Base-by-base conservation (phyloP, 2,888 invertebrate species). In the Limnephilus rhombicus region DNA sequence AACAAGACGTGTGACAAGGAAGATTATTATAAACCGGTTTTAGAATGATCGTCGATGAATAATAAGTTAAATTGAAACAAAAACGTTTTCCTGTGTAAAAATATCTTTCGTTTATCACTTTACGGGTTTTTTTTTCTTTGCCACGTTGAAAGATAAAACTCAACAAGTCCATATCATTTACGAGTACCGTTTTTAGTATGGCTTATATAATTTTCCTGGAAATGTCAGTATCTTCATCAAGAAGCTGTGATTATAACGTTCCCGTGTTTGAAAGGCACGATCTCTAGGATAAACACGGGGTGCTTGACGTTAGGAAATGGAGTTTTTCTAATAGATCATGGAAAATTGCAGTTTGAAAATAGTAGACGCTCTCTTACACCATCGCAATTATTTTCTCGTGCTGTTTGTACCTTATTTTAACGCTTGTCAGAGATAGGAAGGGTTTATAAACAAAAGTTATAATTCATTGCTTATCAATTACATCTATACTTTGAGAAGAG, bases 231-330 rank as follows among this genome's bases (percentile, higher is more conserved):
- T 90, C 90, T 90, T 85, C 80, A 90, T 90, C 90, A 37, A 53
- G 68, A 80, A 49, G 34, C 68, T 85, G 37, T 91, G 86, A 91
- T 91, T 91, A 91, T 91, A 91, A 91, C 34, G 86, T 80, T 91
- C 80, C 80, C 86, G 68, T 80, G 68, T 86, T 91, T 29, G n/a
- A 37, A 82, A 80, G 80, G 80, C 91, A 86, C 91, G 91, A 91
- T 86, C 86, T 86, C 49, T 37, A 68, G 37, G 53, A 87, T 87
- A 87, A 87, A 87, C 87, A 53, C 87, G 34, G 87, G 53, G 53
- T 53, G 4, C 9, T 12, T 29, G 86, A 24, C 18, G 85, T 68
- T 49, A 68, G 85, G 45, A 90, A 90, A 90, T 90, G 13, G n/a
- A 49, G 37, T 37, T 90, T 68, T 85, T 68, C 85, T 85, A 29